Conservation (phyloP, 2,113 vertebrate genomes). For the Anoura caudifer region DNA sequence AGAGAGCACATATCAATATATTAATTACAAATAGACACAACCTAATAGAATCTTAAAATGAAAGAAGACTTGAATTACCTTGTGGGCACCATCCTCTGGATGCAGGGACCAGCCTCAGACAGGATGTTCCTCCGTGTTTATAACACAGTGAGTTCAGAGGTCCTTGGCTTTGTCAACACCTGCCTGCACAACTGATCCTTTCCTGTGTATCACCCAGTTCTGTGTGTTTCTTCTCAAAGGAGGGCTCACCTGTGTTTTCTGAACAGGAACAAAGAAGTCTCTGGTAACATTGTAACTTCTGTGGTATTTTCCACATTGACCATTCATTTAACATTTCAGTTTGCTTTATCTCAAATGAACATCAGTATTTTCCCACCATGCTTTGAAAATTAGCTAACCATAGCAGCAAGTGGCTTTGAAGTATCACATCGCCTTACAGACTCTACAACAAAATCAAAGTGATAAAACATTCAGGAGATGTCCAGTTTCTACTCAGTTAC, state of each 20-base stretch:
- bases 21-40: background rate
- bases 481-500: background rate
- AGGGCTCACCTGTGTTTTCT: background rate
- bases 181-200: background rate
- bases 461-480: background rate
- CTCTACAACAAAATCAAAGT: background rate
- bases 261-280: background rate
- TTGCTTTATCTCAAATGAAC: background rate
- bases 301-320: background rate
- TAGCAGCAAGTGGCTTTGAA: background rate
- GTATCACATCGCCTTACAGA: background rate
- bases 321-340: background rate
- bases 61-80: background rate
- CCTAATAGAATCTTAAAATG: background rate
- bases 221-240: background rate
- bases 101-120: background rate
- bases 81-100: background rate
- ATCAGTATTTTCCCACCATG: background rate
- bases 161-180: background rate
- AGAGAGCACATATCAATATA: background rate
- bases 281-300: background rate
- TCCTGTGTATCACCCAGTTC: background rate
- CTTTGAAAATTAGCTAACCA: background rate
- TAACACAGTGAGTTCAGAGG: background rate
- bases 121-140: background rate